These are phyloP conservation scores for Melinopterus prodromus DNA, from an alignment of 2,888 invertebrate species.

Conservation along the genomic window DNA sequence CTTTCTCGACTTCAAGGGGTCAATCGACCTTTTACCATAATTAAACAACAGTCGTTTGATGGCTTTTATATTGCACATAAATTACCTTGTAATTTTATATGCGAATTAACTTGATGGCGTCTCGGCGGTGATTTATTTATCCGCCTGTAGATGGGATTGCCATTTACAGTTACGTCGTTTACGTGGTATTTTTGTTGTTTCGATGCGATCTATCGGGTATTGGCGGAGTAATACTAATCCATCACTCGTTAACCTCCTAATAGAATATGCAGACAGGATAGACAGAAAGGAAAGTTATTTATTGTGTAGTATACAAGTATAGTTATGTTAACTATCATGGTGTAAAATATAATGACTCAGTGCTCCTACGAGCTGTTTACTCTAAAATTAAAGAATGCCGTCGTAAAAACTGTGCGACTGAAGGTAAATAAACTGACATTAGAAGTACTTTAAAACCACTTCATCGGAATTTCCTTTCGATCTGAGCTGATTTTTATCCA, in stretches of 20 bases:
- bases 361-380: not conserved
- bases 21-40: slow-evolving; percentile 24
- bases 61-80: slow-evolving; percentile 23
- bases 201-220: not conserved
- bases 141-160: slow-evolving; percentile 4
- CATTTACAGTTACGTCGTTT: slow-evolving; percentile 4
- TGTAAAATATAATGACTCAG: not conserved
- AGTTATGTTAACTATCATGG: not conserved
- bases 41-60: slow-evolving; percentile 18
- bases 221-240: not conserved
- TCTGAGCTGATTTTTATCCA: no score
- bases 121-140: slow-evolving; percentile 18
- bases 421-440: no score
- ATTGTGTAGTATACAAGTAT: not conserved
- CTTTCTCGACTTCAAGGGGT: slow-evolving; percentile 6
- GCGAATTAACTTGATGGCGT: slow-evolving; percentile 22
- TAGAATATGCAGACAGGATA: not conserved
- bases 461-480: no score
- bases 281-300: not conserved
- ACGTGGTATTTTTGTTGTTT: not conserved
- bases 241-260: not conserved
- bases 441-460: no score
- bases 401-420: no score
- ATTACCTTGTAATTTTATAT: slow-evolving; percentile 24
- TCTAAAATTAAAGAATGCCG: no score